These are phyloP conservation scores for Boloria selene DNA, from an alignment of 2,888 invertebrate species.

Conservation along the genomic window DNA sequence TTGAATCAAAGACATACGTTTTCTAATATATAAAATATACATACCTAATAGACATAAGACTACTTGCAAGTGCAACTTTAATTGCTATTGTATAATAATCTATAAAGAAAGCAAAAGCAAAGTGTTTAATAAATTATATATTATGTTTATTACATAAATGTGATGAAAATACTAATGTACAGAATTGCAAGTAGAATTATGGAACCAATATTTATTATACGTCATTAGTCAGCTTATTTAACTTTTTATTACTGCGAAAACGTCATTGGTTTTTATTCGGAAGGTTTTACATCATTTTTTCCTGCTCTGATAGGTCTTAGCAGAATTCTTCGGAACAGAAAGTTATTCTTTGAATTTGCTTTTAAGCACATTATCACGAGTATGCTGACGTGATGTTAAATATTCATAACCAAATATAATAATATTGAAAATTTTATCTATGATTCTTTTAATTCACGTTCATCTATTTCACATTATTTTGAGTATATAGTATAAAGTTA, in stretches of 20 bases:
- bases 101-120: no score
- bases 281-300: conserved; percentile 47
- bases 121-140: no score
- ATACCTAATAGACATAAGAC: no score
- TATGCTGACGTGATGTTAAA: conserved; percentile 39
- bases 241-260: conserved; percentile 1
- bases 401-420: conserved; percentile 13
- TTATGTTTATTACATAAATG: no score
- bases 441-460: not conserved
- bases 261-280: conserved; percentile 9
- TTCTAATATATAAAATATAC: not conserved
- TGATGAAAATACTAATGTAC: not conserved
- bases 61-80: no score
- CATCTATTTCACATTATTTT: no score
- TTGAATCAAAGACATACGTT: conserved; percentile 10
- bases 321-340: conserved; percentile 60
- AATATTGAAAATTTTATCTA: not conserved
- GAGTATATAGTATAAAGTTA: no score
- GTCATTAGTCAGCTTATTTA: not conserved
- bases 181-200: no score
- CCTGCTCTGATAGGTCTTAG: conserved; percentile 56
- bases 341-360: conserved; percentile 68
- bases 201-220: no score
- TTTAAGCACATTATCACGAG: conserved; percentile 56
- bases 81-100: no score